Evolutionary conservation across 2,888 invertebrate species (phyloP), one percentile per base, ranked within the genome.

Genomic region (Tipula helvola): DNA sequence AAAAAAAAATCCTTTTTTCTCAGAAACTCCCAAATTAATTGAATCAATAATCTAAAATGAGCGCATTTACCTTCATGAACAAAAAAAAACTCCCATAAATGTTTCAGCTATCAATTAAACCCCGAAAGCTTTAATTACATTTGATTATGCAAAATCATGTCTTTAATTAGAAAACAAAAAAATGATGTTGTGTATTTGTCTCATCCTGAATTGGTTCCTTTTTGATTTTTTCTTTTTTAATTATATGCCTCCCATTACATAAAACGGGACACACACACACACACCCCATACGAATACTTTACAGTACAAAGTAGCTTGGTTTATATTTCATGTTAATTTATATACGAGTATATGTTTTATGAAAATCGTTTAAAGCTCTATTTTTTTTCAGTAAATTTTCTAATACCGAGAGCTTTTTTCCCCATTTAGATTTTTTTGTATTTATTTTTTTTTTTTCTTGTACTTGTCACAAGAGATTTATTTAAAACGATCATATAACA

Each of bases 101-200:
- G 3, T 71, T 18, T 71, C 71, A 18, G 28, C 8, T 10, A 13
- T 1, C 28, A 5, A n/a, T 52, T 52, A 52, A n/a, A 52, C 1
- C n/a, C 5, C 5, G 28, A 71, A 71, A 71, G 16, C 13, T 57
- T 71, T 86, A 86, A 86, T 86, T 57, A 86, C 42, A 41, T 83
- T 86, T 83, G 83, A 71, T 36, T 86, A 86, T 86, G 86, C 86
- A 86, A 86, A 86, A 41, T 57, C 86, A 86, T 86, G 86, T 39
- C 71, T 41, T 83, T 71, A 86, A 86, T 86, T 86, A 86, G n/a
- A 12, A 42, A 52, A 44, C 12, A 7, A 36, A 71, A 71, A 71
- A 71, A 12, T 18, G 85, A 3, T 85, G 28, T 71, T 18, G 71
- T 71, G 12, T 28, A 28, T 28, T 71, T 10, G 10, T 28, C 18